Base-by-base conservation (phyloP, 2,797 vertebrate genomes). In the Rhinichthys osculus region DNA sequence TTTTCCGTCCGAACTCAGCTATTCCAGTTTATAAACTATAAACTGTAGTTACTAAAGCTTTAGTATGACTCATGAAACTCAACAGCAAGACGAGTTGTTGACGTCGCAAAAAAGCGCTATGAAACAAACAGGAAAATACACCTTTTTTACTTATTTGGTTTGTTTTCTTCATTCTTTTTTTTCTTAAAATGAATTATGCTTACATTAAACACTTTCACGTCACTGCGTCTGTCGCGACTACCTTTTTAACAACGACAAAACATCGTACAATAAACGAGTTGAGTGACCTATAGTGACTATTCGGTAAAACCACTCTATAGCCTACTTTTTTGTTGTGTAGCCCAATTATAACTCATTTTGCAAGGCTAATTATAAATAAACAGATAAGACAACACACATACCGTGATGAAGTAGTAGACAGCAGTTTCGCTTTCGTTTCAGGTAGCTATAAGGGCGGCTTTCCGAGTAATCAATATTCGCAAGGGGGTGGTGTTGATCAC, bases 351-450 rank as follows among this genome's bases (percentile, higher is more conserved):
- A 33, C 16, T 8, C 9, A 33, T 40, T 19, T 44, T 62, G 6
- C 44, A 3, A 33, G 1, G 11, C 5, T 23, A 42, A n/a, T 42
- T 16, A 44, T 71, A 14, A 44, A 64, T 23, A n/a, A 42, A 5
- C 5, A 33, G 2, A 59, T 16, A 23, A 78, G 44, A 27, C 40
- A 71, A 72, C 11, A 66, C 2, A 7, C 82, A 8, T 77, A 87
- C 86, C 69, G 42, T 11, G 44, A 27, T 19, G 0, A 23, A 47
- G 54, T 44, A 8, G 10, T 14, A 10, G 4, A 33, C 16, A 6
- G 19, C 13, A 9, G 59, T 87, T 87, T 87, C 86, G 59, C 77
- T 87, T 87, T 87, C 82, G 74, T 83, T 87, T 87, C 44, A 52
- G 78, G 16, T 27, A 5, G 10, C 1, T 6, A 27, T 47, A 5